These are phyloP conservation scores for Pachypeltis micranthus DNA, from an alignment of 1,140 invertebrate species.

Conservation along the genomic window DNA sequence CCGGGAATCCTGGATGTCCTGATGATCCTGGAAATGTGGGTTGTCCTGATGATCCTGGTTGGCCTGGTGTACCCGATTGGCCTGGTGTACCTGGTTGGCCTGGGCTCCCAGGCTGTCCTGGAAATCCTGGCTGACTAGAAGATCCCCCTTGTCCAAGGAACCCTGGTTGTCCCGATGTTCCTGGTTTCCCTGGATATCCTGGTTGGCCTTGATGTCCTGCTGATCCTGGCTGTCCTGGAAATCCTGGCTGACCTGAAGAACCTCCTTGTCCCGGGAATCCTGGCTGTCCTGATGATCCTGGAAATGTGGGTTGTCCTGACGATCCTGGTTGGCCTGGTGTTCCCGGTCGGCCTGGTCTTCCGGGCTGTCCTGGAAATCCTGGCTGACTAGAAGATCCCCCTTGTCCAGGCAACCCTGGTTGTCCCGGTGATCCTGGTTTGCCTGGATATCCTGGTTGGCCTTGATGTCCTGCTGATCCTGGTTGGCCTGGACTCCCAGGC, in stretches of 20 bases:
- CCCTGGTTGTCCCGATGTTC: constrained; percentile 18
- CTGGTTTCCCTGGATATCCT: constrained; percentile 26
- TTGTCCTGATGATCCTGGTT: constrained; percentile 33
- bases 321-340: constrained; percentile 25
- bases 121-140: constrained; percentile 27
- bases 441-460: constrained; percentile 22
- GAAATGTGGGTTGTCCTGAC: constrained; percentile 27
- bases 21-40: constrained; percentile 24
- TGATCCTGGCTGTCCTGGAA: constrained; percentile 22
- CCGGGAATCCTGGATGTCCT: constrained; percentile 15
- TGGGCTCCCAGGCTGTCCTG: constrained; percentile 24
- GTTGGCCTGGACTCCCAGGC: constrained; percentile 25
- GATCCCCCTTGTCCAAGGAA: constrained; percentile 29
- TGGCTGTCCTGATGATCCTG: constrained; percentile 29
- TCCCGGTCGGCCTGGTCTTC: constrained; percentile 23
- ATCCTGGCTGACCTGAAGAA: constrained; percentile 19
- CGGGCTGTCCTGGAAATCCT: constrained; percentile 18
- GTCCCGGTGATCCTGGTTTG: constrained; percentile 22
- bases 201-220: constrained; percentile 27
- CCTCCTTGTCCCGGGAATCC: constrained; percentile 26
- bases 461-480: constrained; percentile 27
- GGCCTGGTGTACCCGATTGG: constrained; percentile 20
- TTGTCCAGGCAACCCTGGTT: constrained; percentile 14
- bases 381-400: constrained; percentile 20
- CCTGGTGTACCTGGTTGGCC: constrained; percentile 24